Evolutionary conservation across 2,888 invertebrate species (phyloP).

Genomic region (Agriopis marginaria): DNA sequence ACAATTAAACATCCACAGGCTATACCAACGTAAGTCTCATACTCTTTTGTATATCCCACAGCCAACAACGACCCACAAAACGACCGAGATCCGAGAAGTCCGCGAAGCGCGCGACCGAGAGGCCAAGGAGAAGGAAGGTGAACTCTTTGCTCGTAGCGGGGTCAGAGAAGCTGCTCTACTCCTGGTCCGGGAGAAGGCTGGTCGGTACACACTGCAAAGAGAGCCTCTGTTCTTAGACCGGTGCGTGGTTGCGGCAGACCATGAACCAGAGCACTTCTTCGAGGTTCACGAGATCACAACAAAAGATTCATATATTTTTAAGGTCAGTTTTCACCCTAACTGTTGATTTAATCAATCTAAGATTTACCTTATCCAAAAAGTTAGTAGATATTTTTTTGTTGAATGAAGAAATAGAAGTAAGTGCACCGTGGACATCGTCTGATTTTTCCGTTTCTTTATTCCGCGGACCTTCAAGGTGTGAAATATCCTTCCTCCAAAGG

Average conservation of each 20-base stretch:
- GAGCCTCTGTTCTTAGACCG: conserved; percentile 96
- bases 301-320: conserved; percentile 97
- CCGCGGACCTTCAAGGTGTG: too few species aligned
- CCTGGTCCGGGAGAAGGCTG: conserved; percentile 95
- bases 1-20: too few species aligned
- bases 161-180: conserved; percentile 95
- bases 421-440: too few species aligned
- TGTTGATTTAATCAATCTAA: too few species aligned
- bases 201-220: conserved; percentile 93
- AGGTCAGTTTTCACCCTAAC: conserved; percentile 85
- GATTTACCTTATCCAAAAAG: too few species aligned
- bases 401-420: too few species aligned
- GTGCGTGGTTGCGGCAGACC: conserved; percentile 96
- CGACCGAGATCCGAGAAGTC: conserved; percentile 89
- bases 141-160: conserved; percentile 90
- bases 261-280: conserved; percentile 97
- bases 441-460: too few species aligned
- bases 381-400: too few species aligned
- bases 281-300: conserved; percentile 97
- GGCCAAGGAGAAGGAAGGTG: conserved; percentile 77
- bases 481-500: too few species aligned
- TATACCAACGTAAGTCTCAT: too few species aligned
- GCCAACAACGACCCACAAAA: conserved; percentile 91
- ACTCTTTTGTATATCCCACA: conserved; percentile 53
- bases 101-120: conserved; percentile 81